These are phyloP conservation scores for Spheniscus humboldti DNA, from an alignment of 2,797 vertebrate genomes.

Conservation along the genomic window DNA sequence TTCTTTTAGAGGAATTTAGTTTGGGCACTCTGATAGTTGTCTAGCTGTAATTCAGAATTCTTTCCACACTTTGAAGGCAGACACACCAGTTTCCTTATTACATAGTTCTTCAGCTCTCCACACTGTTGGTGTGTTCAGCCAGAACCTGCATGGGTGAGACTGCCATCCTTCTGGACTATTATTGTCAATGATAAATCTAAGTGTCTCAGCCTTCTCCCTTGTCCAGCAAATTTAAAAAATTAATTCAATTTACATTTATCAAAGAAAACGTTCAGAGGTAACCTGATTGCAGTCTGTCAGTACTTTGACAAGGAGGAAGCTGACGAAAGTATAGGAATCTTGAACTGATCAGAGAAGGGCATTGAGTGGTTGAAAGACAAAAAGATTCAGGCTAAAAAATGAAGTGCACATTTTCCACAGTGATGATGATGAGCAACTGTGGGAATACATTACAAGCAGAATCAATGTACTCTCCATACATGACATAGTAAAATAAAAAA, in stretches of 20 bases:
- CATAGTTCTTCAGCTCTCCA: not conserved
- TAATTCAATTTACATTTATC: not conserved
- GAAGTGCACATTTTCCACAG: not conserved
- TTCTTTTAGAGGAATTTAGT: not conserved
- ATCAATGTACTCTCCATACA: not conserved
- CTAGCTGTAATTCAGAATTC: not conserved
- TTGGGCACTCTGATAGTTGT: not conserved
- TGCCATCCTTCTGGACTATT: not conserved
- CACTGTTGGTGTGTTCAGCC: not conserved
- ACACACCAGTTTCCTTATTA: not conserved
- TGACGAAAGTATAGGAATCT: not conserved
- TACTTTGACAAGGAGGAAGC: not conserved
- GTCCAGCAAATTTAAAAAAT: not conserved
- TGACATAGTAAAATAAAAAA: not conserved
- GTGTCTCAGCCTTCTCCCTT: not conserved
- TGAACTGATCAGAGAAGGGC: not conserved
- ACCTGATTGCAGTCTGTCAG: not conserved
- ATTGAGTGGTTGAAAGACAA: not conserved
- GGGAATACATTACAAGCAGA: not conserved
- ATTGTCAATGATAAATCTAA: not conserved
- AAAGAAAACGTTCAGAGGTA: not conserved
- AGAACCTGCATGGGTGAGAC: not conserved
- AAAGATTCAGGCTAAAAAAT: not conserved
- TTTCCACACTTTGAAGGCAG: not conserved
- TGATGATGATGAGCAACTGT: not conserved